These are phyloP conservation scores for Hypomecis atomaria DNA, from an alignment of 2,888 invertebrate species.

Conservation along the genomic window DNA sequence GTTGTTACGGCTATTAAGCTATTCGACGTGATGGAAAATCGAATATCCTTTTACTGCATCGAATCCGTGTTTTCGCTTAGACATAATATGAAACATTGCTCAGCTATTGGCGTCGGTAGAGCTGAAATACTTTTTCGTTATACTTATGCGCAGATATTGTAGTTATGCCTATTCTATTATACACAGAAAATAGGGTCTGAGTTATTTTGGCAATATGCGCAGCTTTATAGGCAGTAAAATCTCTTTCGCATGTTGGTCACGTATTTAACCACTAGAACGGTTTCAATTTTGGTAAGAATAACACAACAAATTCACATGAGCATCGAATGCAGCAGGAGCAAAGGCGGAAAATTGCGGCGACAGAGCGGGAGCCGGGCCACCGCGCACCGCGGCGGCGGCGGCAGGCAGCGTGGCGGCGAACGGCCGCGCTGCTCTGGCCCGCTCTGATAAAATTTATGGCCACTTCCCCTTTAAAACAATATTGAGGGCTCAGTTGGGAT, in stretches of 20 bases:
- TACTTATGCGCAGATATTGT: not conserved
- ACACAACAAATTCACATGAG: slow-evolving; percentile 70
- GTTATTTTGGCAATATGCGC: slow-evolving; percentile 11
- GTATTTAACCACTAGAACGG: slow-evolving; percentile 36
- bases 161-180: slow-evolving; percentile 1
- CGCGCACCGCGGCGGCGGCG: slow-evolving; percentile 44
- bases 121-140: slow-evolving; percentile 1
- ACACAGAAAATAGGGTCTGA: slow-evolving; percentile 3
- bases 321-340: slow-evolving; percentile 69
- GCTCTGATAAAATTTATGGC: slow-evolving; percentile 85
- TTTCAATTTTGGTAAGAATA: slow-evolving; percentile 68
- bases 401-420: slow-evolving; percentile 48
- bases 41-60: slow-evolving; percentile 52
- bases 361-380: slow-evolving; percentile 51
- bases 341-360: slow-evolving; percentile 78
- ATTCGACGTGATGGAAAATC: slow-evolving; percentile 68
- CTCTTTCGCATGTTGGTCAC: slow-evolving; percentile 24
- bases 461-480: slow-evolving; percentile 86
- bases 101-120: slow-evolving; percentile 5
- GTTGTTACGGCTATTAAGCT: slow-evolving; percentile 66
- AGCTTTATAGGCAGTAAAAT: not conserved
- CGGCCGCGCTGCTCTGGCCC: slow-evolving; percentile 63
- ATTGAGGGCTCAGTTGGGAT: slow-evolving; percentile 86
- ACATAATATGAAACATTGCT: slow-evolving; percentile 36
- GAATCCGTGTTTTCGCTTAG: slow-evolving; percentile 42